Evolutionary conservation across 2,797 vertebrate species (phyloP), one percentile per base, ranked within the genome.

Genomic region (Gambusia yucatana): DNA sequence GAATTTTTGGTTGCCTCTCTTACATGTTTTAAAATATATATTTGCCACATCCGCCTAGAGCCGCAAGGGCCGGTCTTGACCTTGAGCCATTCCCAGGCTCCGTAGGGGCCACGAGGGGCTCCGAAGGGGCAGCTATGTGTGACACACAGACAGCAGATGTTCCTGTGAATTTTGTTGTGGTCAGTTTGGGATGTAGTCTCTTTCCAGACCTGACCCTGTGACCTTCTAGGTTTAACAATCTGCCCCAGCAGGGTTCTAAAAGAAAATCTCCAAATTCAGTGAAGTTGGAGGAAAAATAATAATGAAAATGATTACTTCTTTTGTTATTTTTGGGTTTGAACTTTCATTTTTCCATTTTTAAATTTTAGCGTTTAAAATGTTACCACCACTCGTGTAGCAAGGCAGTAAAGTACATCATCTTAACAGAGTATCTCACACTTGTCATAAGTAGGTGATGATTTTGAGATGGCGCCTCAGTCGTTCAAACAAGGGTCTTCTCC

Each of bases 71-170:
- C 89, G 91, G 75, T 92, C 94, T 94, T 94, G 95, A 95, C 95
- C 93, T 94, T 94, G 92, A 92, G 87, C 84, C 22, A 80, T 93
- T 94, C 92, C 90, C 94, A 93, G 92, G 91, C 89, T 91, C 83
- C 76, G 63, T 75, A 44, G 82, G 86, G 84, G 82, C 82, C 55
- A 63, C 6, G 8, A 79, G 77, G 77, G 90, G 76, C 90, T 90
- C 89, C 25, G 73, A 84, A 83, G 92, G 89, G 89, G 89, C 91
- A 87, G 84, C 92, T 94, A 92, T 88, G 82, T 91, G 89, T 88
- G 90, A 92, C 90, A 87, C 91, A 88, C 86, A 72, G 78, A 86
- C 86, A 94, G 93, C 96, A 96, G 95, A 95, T 96, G 95, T 92
- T 94, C 89, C 67, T 84, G 77, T 83, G 81, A 90, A 82, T 94